Conservation (phyloP, 1,140 invertebrate species). For the Drosophila ambigua region DNA sequence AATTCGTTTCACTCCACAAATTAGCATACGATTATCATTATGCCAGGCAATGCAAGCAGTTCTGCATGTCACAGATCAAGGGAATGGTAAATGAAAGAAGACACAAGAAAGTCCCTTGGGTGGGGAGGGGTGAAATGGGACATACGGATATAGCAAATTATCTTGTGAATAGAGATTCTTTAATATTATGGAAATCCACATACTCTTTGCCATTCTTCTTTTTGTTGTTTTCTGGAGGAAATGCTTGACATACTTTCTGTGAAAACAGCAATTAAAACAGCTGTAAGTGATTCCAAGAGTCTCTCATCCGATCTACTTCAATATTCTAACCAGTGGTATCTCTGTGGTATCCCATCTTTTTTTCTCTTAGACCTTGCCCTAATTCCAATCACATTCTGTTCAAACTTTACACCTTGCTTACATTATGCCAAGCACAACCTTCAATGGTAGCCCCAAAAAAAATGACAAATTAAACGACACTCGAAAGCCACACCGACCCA, state of each 20-base stretch:
- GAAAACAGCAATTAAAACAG: neutral
- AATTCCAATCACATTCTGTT: slow-evolving; percentile 9
- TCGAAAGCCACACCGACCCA: slow-evolving; percentile 26
- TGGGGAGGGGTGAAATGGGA: no score
- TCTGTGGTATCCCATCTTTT: neutral
- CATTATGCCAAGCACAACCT: slow-evolving; percentile 7
- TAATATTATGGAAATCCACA: no score
- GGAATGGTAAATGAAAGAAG: slow-evolving; percentile 9
- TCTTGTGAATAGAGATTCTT: no score
- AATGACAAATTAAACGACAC: slow-evolving; percentile 37
- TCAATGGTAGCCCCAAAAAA: slow-evolving; percentile 4
- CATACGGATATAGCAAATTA: no score
- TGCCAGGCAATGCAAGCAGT: slow-evolving; percentile 25
- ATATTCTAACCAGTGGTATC: no score
- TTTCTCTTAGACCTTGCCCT: neutral
- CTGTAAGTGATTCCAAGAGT: neutral
- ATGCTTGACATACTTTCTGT: neutral
- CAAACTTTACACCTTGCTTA: slow-evolving; percentile 19
- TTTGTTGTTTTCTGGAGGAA: no score
- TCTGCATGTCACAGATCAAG: slow-evolving; percentile 39
- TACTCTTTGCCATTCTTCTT: no score
- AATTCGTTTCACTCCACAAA: slow-evolving; percentile 39
- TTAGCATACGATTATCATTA: slow-evolving; percentile 48
- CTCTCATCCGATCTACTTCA: no score
- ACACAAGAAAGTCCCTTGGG: neutral